Base-by-base conservation (phyloP, 2,797 vertebrate genomes). In the Phataginus tetradactyla region DNA sequence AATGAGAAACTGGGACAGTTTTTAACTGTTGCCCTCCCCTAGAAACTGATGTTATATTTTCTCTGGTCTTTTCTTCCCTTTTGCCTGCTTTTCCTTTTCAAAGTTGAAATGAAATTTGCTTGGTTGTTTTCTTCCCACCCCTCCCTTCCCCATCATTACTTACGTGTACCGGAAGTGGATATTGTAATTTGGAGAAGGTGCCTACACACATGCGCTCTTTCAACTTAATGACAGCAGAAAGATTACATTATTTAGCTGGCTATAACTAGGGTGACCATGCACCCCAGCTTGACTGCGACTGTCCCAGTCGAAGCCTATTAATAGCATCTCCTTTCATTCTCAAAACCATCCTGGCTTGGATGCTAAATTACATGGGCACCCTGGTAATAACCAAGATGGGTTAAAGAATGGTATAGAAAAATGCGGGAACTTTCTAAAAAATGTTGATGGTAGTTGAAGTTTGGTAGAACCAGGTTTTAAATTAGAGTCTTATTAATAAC, bases 291-390 rank as follows among this genome's bases (percentile, higher is more conserved):
- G 1, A 18, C 79, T 64, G 23, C 69, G 49, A 77, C 2, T 5
- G 49, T 90, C 66, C 45, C 39, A 2, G 15, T 25, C 39, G 79
- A 0, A 88, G 34, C 59, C 85, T 86, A 45, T 91, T 83, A 66
- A 96, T 72, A 92, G 51, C 32, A 39, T 64, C 27, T 14, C 12
- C 53, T 86, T 95, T 87, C 32, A 78, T 90, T 96, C 95, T 86
- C 45, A 64, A 79, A 91, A 93, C 66, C 64, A 17, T 71, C 29
- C 37, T 91, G n/a, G 69, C 81, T 87, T 96, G 61, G 37, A 78
- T 88, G 39, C 85, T 42, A 69, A 84, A 75, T 89, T 79, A 51
- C 7, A 18, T 63, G 27, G n/a, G 63, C 42, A 75, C 21, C 7
- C 6, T 72, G 32, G 18, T 72, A 69, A 53, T 59, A 77, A 81